Percentiles rank a stretch among this genome's conserved stretches.
These are phyloP conservation scores for Sebastes reedi DNA, from an alignment of 2,797 vertebrate genomes.

Conservation along the genomic window DNA sequence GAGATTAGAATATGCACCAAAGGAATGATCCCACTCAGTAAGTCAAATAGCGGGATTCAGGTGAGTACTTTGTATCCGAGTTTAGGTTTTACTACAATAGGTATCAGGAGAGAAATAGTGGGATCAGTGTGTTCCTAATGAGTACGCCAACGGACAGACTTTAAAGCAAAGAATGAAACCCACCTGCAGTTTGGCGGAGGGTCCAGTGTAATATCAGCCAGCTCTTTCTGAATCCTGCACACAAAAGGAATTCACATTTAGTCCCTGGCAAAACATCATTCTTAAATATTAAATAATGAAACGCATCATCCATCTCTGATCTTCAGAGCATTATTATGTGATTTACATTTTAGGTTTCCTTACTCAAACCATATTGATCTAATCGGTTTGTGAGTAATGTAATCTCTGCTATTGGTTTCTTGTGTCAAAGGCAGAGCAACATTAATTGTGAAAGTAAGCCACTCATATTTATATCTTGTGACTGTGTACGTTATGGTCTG, in stretches of 20 bases:
- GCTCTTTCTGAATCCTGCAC: constrained; percentile 95
- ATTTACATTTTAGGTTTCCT: background rate
- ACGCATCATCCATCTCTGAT: background rate
- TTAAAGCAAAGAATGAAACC: background rate
- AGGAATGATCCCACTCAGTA: background rate
- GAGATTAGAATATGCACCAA: too few relatives aligned
- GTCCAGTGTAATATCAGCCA: constrained; percentile 96
- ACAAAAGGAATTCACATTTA: constrained; percentile 26
- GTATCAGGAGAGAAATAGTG: background rate
- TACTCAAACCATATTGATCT: too few relatives aligned
- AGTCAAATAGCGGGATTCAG: background rate
- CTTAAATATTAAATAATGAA: background rate
- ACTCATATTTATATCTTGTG: background rate
- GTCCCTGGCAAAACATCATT: background rate
- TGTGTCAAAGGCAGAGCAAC: background rate
- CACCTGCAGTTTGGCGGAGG: constrained; percentile 97
- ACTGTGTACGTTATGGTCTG: background rate
- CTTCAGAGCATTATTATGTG: background rate
- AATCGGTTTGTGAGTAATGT: background rate
- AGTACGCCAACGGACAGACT: background rate
- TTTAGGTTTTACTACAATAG: background rate
- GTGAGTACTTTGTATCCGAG: background rate
- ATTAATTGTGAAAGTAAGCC: background rate
- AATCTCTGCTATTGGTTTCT: background rate
- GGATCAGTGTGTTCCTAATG: background rate